phyloP scores from a whole-genome alignment of 2,113 vertebrate genomes.

The Brienomyrus brachyistius region DNA sequence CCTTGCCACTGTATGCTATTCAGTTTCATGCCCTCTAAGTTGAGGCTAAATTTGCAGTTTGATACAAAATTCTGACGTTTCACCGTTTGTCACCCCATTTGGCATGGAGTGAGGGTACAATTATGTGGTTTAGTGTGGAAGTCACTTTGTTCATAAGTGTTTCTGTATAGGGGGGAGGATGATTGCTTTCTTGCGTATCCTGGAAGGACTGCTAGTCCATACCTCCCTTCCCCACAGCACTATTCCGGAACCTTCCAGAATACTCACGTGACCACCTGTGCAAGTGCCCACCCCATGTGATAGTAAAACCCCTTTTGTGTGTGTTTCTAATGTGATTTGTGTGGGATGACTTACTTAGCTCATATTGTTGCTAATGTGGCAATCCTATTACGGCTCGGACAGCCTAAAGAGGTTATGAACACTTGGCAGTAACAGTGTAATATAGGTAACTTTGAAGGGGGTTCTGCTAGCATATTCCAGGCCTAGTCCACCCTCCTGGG shows the following conservation, averaged over 20 bases:
- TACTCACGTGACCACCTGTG: not conserved
- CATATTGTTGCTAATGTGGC: not conserved
- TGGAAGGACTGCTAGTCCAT: not conserved
- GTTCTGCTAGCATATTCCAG: not conserved
- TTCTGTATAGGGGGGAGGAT: not conserved
- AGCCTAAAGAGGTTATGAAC: not conserved
- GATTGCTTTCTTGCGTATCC: conserved; percentile 10
- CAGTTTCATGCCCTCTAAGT: conserved; percentile 56
- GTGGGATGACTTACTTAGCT: not conserved
- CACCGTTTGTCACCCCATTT: not conserved
- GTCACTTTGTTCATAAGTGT: not conserved
- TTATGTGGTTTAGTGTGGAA: conserved; percentile 11
- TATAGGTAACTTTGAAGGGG: not conserved
- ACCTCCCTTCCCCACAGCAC: not conserved
- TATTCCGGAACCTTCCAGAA: conserved; percentile 22
- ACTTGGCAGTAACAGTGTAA: not conserved
- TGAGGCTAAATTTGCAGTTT: conserved; percentile 37
- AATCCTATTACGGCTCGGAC: not conserved
- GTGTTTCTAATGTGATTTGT: not conserved
- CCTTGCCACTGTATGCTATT: conserved; percentile 41
- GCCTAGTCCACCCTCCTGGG: not conserved
- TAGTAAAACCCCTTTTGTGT: not conserved
- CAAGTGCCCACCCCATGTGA: conserved; percentile 13
- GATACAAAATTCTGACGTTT: not conserved
- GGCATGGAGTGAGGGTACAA: not conserved